phyloP scores from a whole-genome alignment of 2,888 invertebrate species.

The Uropetala carovei region DNA sequence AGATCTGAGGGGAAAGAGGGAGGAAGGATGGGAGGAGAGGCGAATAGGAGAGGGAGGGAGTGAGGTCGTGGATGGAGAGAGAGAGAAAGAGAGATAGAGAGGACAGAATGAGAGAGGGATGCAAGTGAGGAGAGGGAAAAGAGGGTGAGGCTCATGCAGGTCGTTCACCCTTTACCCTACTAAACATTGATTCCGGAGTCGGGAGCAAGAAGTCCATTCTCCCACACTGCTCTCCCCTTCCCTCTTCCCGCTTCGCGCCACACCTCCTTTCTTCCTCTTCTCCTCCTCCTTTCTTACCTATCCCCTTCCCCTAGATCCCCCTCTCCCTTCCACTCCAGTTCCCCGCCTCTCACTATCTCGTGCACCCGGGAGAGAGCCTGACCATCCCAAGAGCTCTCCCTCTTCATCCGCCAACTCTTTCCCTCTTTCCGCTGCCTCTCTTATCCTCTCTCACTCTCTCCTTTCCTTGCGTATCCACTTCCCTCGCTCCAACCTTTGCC shows the following conservation, averaged over 20 bases:
- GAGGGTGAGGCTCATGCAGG: neutral
- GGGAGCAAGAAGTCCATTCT: constrained; percentile 47
- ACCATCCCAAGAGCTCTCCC: neutral
- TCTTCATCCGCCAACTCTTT: neutral
- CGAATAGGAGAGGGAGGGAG: neutral
- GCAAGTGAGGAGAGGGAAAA: neutral
- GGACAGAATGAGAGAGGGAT: neutral
- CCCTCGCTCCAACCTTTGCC: neutral
- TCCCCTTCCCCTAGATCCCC: neutral
- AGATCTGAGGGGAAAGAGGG: neutral
- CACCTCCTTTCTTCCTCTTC: constrained; percentile 10
- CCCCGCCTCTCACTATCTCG: neutral
- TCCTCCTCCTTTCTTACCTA: neutral
- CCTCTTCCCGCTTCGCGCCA: constrained; percentile 10
- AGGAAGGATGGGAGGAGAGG: neutral
- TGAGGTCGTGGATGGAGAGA: neutral
- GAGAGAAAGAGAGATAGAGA: neutral
- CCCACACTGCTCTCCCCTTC: neutral
- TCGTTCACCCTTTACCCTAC: constrained; percentile 49
- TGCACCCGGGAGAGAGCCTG: constrained; percentile 17
- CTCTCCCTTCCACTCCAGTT: neutral
- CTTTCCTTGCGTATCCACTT: neutral
- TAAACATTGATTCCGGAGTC: constrained; percentile 37
- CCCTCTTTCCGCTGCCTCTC: neutral
- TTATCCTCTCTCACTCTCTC: neutral